Evolutionary conservation across 1,140 invertebrate species (phyloP).

Genomic region (Dendroctonus ponderosae): DNA sequence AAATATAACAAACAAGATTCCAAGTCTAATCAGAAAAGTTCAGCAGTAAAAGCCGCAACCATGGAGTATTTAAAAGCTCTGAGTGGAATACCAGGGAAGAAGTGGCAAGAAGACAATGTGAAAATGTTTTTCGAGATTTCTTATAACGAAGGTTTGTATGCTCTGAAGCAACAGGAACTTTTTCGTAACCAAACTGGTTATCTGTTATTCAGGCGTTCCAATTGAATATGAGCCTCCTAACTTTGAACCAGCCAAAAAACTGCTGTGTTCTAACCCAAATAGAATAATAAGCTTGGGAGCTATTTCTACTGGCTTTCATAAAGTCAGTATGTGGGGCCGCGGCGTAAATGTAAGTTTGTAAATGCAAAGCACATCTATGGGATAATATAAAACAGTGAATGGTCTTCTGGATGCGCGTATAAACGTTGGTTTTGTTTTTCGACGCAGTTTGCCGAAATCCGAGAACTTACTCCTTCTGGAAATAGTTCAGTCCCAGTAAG

Average conservation of each 20-base stretch:
- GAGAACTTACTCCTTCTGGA: too few relatives aligned
- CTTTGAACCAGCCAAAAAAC: conserved; percentile 6
- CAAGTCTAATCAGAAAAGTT: conserved; percentile 2
- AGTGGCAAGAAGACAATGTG: conserved; percentile 3
- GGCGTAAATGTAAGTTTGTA: conserved; percentile 10
- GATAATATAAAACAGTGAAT: too few relatives aligned
- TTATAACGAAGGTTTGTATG: conserved; percentile 18
- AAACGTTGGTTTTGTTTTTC: too few relatives aligned
- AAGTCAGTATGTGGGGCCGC: conserved; percentile 4
- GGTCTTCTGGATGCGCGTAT: too few relatives aligned
- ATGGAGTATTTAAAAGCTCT: conserved; percentile 12
- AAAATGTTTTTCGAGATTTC: conserved; percentile 10
- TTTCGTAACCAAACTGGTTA: not conserved
- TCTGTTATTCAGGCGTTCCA: conserved; percentile 2
- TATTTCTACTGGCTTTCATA: conserved; percentile 20
- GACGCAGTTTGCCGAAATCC: too few relatives aligned
- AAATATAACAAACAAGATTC: conserved; percentile 21
- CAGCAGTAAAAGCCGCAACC: conserved; percentile 5
- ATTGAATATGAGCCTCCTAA: conserved; percentile 15
- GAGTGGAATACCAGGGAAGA: conserved; percentile 8
- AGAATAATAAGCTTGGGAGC: not conserved
- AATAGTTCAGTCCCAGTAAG: too few relatives aligned
- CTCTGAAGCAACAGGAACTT: not conserved
- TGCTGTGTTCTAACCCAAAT: not conserved
- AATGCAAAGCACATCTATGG: too few relatives aligned